These are phyloP conservation scores for Oppia nitens DNA, from an alignment of 1,140 invertebrate species.

Conservation along the genomic window DNA sequence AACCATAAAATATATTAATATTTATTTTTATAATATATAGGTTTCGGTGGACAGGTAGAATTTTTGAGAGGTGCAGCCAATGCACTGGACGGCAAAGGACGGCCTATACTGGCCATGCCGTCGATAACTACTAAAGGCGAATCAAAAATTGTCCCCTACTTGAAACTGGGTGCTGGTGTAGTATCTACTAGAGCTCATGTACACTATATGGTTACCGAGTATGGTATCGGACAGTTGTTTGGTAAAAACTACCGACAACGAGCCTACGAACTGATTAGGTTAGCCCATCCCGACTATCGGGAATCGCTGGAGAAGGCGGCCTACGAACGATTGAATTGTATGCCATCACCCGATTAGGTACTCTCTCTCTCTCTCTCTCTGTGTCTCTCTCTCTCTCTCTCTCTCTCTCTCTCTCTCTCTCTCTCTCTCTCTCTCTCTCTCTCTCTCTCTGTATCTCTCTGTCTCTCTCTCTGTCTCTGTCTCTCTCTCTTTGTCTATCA, in stretches of 20 bases:
- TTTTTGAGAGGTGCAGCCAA: constrained; percentile 84
- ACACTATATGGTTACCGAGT: constrained; percentile 81
- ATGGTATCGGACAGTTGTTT: constrained; percentile 75
- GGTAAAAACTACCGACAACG: constrained; percentile 73
- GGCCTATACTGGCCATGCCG: constrained; percentile 80
- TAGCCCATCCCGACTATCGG: constrained; percentile 76
- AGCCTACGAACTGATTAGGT: constrained; percentile 69
- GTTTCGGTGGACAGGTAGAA: constrained; percentile 78
- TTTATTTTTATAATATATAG: constrained; percentile 26
- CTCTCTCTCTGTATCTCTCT: neutral
- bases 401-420: neutral
- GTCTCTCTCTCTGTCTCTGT: no score
- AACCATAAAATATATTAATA: neutral
- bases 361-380: neutral
- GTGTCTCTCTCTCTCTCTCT: neutral
- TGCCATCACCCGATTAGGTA: constrained; percentile 43
- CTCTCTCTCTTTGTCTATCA: no score
- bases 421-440: neutral
- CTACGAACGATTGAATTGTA: constrained; percentile 67
- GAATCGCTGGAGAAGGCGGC: constrained; percentile 68
- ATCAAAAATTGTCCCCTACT: constrained; percentile 66
- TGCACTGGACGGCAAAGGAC: constrained; percentile 66
- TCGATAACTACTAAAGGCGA: constrained; percentile 68
- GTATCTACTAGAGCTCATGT: constrained; percentile 81
- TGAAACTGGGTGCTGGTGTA: constrained; percentile 73